These are phyloP conservation scores for Sarcophaga rosellei DNA, from an alignment of 2,888 invertebrate genomes.

Conservation along the genomic window DNA sequence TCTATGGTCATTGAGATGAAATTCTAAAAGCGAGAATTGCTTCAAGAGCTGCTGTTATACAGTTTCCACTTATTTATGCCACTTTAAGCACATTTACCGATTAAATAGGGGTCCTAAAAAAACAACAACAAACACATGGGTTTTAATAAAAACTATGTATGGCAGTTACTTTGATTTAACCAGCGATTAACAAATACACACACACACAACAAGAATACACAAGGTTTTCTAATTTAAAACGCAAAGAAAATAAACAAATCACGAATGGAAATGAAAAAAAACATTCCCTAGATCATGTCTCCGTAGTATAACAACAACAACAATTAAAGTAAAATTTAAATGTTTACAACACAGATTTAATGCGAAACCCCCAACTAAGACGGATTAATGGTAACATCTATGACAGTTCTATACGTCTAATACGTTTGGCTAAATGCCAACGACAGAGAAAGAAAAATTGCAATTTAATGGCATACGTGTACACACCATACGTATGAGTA, in stretches of 20 bases:
- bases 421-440: conserved; percentile 39
- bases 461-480: conserved; percentile 28
- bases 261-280: conserved; percentile 12
- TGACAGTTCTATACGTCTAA: conserved; percentile 66
- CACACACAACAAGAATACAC: neutral
- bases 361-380: conserved; percentile 67
- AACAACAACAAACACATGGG: neutral
- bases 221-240: conserved; percentile 20
- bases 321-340: conserved; percentile 66
- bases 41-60: conserved; percentile 41
- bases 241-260: neutral
- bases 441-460: neutral
- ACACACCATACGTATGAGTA: too few species aligned
- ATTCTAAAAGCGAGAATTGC: conserved; percentile 57
- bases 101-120: neutral
- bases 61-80: conserved; percentile 49
- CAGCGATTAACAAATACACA: conserved; percentile 5
- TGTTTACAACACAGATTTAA: conserved; percentile 69
- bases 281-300: conserved; percentile 55
- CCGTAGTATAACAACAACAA: conserved; percentile 3
- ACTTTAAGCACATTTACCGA: conserved; percentile 8
- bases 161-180: conserved; percentile 20
- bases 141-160: conserved; percentile 17
- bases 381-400: conserved; percentile 69
- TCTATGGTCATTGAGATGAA: conserved; percentile 71